Evolutionary conservation across 1,140 invertebrate genomes (phyloP).

Genomic region (Dendroctonus valens): DNA sequence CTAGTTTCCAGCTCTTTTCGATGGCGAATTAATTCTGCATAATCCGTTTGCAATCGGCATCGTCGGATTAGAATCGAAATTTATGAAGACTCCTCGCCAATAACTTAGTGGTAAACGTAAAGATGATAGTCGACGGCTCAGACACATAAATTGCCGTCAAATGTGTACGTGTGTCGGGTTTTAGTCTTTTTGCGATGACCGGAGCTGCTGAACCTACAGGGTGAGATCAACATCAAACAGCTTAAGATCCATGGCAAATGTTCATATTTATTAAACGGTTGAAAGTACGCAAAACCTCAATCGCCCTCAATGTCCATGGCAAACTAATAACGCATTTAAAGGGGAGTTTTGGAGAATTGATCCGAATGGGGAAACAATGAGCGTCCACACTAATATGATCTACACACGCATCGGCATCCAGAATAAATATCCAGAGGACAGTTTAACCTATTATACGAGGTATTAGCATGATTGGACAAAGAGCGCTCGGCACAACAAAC

Average conservation of each 20-base stretch:
- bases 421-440: conserved; percentile 25
- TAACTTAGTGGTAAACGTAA: not conserved
- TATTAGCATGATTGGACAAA: conserved; percentile 30
- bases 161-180: not conserved
- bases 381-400: conserved; percentile 16
- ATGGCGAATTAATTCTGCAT: no score
- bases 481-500: conserved; percentile 19
- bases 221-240: no score
- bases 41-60: no score
- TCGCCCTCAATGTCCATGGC: no score
- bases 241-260: no score
- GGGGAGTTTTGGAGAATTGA: conserved; percentile 10
- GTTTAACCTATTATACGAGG: conserved; percentile 18
- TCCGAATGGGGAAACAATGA: conserved; percentile 11
- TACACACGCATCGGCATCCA: conserved; percentile 19
- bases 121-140: not conserved
- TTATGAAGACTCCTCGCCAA: not conserved
- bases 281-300: no score
- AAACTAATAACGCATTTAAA: conserved; percentile 24
- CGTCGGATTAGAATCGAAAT: not conserved
- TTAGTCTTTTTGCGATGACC: not conserved
- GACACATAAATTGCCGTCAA: not conserved
- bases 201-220: no score
- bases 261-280: no score
- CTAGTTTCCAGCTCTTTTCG: no score